Percentiles rank a stretch among this genome's conserved stretches.
Evolutionary conservation across 2,113 vertebrate genomes (phyloP).

Genomic region (Eclectus roratus): DNA sequence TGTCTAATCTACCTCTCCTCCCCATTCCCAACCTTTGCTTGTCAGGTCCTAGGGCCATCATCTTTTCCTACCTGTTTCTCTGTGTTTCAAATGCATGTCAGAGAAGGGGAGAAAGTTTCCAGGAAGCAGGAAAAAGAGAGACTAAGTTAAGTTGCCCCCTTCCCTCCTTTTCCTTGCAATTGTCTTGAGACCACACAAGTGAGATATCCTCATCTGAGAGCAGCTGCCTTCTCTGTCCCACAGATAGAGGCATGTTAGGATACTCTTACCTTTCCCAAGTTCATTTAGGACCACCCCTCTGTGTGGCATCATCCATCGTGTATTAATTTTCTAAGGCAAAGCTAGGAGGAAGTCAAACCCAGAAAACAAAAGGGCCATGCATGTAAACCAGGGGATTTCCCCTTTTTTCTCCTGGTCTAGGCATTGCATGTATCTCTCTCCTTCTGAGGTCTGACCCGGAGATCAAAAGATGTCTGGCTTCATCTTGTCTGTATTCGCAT

Average conservation of each 20-base stretch:
- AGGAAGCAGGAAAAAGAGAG: background rate
- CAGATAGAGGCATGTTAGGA: background rate
- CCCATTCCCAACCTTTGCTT: background rate
- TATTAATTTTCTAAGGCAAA: background rate
- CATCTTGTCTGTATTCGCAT: background rate
- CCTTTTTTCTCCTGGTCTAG: background rate
- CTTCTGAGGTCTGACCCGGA: slow-evolving; percentile 11
- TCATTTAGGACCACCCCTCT: background rate
- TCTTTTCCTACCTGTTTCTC: background rate
- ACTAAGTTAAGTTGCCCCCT: background rate
- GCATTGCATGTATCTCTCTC: background rate
- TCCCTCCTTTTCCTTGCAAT: background rate
- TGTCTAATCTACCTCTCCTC: background rate
- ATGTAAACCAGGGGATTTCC: background rate
- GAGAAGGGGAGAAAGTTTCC: background rate
- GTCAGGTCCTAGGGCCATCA: background rate
- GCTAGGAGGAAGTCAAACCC: background rate
- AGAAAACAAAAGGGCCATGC: background rate
- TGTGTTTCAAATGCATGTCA: background rate
- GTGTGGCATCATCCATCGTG: background rate
- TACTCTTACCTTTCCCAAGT: background rate
- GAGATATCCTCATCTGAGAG: background rate
- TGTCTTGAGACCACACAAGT: background rate
- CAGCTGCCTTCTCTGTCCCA: background rate
- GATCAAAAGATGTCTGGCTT: slow-evolving; percentile 36